Conservation (phyloP, 2,113 vertebrate genomes). For the Talpa occidentalis region DNA sequence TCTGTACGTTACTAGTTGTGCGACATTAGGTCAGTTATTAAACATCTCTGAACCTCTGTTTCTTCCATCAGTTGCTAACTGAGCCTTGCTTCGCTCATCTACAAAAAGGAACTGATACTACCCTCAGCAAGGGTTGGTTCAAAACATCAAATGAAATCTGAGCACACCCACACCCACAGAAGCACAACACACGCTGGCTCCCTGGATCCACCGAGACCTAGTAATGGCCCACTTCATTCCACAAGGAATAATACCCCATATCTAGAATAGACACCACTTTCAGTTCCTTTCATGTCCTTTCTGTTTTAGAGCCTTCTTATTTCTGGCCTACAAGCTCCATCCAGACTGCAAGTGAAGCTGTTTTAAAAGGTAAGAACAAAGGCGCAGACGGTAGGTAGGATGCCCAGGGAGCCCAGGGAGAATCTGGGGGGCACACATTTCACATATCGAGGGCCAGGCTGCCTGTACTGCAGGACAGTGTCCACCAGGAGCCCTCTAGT, state of each 20-base stretch:
- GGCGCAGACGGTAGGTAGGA: background rate
- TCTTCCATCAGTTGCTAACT: background rate
- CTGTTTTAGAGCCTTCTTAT: background rate
- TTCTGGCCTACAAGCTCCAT: background rate
- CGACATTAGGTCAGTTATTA: background rate
- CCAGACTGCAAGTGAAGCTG: background rate
- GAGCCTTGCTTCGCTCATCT: background rate
- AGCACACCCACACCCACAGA: rapidly evolving
- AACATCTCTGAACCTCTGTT: background rate
- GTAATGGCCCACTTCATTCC: background rate
- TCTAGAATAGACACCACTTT: background rate
- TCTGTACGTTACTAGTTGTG: background rate
- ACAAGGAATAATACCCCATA: background rate
- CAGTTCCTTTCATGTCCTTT: background rate
- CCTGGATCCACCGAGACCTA: background rate
- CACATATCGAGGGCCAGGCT: background rate
- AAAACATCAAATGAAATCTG: background rate
- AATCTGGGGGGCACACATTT: background rate
- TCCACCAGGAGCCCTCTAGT: rapidly evolving
- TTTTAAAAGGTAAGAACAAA: background rate
- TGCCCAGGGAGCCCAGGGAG: rapidly evolving
- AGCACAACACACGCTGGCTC: background rate
- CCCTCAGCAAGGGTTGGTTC: background rate
- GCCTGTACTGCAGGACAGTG: background rate
- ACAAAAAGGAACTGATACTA: background rate